phyloP scores from a whole-genome alignment of 1,140 invertebrate species.

The Tribolium castaneum region DNA sequence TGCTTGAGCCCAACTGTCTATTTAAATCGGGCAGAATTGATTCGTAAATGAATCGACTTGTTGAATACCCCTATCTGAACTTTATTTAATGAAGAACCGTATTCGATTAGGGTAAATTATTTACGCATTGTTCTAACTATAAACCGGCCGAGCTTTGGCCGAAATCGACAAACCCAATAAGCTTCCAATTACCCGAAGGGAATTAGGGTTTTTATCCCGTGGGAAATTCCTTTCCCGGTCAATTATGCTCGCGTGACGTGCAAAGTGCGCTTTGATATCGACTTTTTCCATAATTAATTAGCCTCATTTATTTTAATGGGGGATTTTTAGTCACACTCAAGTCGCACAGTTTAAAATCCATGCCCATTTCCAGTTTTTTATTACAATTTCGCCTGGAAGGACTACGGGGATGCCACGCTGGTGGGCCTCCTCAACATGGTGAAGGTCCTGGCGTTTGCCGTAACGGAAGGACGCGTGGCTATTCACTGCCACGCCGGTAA shows the following conservation, averaged over 20 bases:
- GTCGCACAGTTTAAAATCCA: not conserved
- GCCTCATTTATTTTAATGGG: not conserved
- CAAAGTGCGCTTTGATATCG: not conserved
- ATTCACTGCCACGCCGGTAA: slow-evolving; percentile 92
- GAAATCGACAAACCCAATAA: slow-evolving; percentile 16
- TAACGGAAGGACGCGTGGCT: slow-evolving; percentile 85
- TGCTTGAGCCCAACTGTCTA: not conserved
- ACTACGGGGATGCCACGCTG: slow-evolving; percentile 84
- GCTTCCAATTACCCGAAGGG: not conserved
- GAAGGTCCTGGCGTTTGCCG: slow-evolving; percentile 87
- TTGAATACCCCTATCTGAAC: not conserved
- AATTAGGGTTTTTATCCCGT: not conserved
- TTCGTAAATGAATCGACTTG: not conserved
- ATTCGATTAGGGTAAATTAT: slow-evolving; percentile 1
- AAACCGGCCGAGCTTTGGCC: not conserved
- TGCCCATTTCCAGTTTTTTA: slow-evolving; percentile 77
- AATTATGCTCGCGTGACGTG: not conserved
- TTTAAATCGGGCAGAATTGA: not conserved
- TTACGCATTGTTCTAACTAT: not conserved
- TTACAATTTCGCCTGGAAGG: slow-evolving; percentile 88
- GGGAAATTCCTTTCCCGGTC: not conserved
- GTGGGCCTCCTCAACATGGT: slow-evolving; percentile 85
- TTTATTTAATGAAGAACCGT: not conserved
- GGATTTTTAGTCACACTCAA: not conserved
- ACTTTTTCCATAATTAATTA: not conserved